phyloP scores from a whole-genome alignment of 2,113 vertebrate genomes.

The Oreochromis tanganicae region DNA sequence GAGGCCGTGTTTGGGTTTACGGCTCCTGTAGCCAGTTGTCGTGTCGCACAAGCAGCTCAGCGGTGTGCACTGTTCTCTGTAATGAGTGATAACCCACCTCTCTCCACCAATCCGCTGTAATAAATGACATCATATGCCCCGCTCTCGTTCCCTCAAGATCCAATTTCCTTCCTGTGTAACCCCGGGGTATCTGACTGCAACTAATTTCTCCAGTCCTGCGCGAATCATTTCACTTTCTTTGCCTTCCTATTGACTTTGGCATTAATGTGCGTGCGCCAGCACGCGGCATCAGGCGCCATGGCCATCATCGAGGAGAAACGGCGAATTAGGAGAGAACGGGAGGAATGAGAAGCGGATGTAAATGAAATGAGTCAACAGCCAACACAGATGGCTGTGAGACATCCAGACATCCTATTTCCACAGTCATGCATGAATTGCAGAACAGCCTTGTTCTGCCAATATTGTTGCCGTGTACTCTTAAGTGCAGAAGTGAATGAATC shows the following conservation, averaged over 20 bases:
- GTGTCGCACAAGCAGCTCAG: constrained; percentile 25
- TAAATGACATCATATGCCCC: constrained; percentile 45
- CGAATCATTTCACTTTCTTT: constrained; percentile 38
- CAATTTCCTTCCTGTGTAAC: constrained; percentile 44
- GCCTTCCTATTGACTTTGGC: constrained; percentile 38
- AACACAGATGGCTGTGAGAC: constrained; percentile 27
- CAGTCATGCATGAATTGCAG: constrained; percentile 4
- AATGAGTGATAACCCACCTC: constrained; percentile 36
- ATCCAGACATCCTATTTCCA: not conserved
- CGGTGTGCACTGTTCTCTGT: constrained; percentile 6
- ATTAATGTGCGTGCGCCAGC: constrained; percentile 24
- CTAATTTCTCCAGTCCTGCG: constrained; percentile 24
- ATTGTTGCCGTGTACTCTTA: not conserved
- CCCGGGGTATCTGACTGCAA: constrained; percentile 21
- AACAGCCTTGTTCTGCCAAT: not conserved
- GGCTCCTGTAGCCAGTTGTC: constrained; percentile 27
- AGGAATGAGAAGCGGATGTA: not conserved
- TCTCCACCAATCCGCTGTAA: constrained; percentile 11
- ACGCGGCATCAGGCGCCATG: not conserved
- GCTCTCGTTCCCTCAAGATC: constrained; percentile 38
- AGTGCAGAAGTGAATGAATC: constrained; percentile 2
- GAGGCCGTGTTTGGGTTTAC: constrained; percentile 10
- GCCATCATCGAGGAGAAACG: constrained; percentile 3
- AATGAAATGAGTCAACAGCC: constrained; percentile 18
- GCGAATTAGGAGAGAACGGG: not conserved